A percentile compares a stretch with the other conserved stretches of the same genome.
These are phyloP conservation scores for Steinernema scapterisci DNA, from an alignment of 2,888 invertebrate genomes.

Conservation along the genomic window DNA sequence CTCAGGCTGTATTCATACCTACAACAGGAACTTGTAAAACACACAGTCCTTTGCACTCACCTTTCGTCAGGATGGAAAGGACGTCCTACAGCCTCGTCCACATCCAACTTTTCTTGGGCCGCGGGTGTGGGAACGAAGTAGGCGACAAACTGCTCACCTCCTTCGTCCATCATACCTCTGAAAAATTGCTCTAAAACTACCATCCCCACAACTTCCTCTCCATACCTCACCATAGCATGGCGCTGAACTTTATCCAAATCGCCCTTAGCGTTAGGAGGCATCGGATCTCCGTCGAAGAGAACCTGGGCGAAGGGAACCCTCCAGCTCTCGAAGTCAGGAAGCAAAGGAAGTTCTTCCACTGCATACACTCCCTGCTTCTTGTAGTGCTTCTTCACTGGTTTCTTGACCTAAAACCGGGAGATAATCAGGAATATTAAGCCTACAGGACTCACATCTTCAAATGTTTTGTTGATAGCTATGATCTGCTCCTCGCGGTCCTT, in stretches of 20 bases:
- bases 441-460: slow-evolving; percentile 78
- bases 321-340: slow-evolving; percentile 96
- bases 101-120: slow-evolving; percentile 84
- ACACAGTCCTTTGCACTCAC: neutral
- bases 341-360: slow-evolving; percentile 84
- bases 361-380: slow-evolving; percentile 93
- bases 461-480: slow-evolving; percentile 94
- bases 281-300: slow-evolving; percentile 97
- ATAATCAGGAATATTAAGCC: too few species aligned
- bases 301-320: slow-evolving; percentile 94
- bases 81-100: slow-evolving; percentile 76
- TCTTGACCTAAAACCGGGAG: slow-evolving; percentile 57
- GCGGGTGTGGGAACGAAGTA: slow-evolving; percentile 95
- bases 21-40: slow-evolving; percentile 34
- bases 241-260: slow-evolving; percentile 43
- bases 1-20: slow-evolving; percentile 94
- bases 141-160: slow-evolving; percentile 97
- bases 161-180: slow-evolving; percentile 98
- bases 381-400: slow-evolving; percentile 79
- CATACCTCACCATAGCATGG: slow-evolving; percentile 39
- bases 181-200: slow-evolving; percentile 49
- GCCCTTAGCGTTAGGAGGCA: slow-evolving; percentile 82
- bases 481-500: slow-evolving; percentile 96
- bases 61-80: neutral
- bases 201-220: slow-evolving; percentile 38